A percentile compares a stretch with the other conserved stretches of the same genome.
phyloP scores from a whole-genome alignment of 2,113 vertebrate species.

The Stigmatopora argus region DNA sequence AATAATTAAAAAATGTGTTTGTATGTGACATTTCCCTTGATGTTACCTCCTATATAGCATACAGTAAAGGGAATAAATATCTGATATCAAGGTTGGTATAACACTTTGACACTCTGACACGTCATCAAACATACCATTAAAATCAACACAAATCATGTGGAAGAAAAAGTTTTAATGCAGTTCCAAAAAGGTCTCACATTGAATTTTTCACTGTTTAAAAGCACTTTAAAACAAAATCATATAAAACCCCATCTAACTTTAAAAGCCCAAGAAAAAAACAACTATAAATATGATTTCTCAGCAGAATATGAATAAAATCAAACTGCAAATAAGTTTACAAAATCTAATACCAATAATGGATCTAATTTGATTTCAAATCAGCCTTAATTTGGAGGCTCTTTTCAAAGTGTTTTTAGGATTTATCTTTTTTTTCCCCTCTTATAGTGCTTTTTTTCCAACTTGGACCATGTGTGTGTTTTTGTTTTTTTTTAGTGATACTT shows the following conservation, averaged over 20 bases:
- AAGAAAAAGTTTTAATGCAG: neutral
- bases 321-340: neutral
- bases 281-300: neutral
- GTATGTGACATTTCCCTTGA: conserved; percentile 7
- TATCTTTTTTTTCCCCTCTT: neutral
- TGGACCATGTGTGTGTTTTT: neutral
- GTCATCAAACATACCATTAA: neutral
- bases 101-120: conserved; percentile 5
- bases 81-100: conserved; percentile 28
- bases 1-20: neutral
- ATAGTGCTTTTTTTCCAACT: neutral
- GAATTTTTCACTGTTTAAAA: neutral
- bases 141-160: neutral
- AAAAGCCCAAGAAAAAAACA: neutral
- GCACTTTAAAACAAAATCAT: neutral
- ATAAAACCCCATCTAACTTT: neutral
- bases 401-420: neutral
- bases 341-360: neutral
- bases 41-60: neutral
- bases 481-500: conserved; percentile 47
- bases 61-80: conserved; percentile 1
- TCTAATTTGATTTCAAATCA: neutral
- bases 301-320: neutral
- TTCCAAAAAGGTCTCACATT: neutral
- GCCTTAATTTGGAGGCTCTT: neutral